Evolutionary conservation across 1,140 invertebrate genomes (phyloP).

Genomic region (Schlechtendalia chinensis): DNA sequence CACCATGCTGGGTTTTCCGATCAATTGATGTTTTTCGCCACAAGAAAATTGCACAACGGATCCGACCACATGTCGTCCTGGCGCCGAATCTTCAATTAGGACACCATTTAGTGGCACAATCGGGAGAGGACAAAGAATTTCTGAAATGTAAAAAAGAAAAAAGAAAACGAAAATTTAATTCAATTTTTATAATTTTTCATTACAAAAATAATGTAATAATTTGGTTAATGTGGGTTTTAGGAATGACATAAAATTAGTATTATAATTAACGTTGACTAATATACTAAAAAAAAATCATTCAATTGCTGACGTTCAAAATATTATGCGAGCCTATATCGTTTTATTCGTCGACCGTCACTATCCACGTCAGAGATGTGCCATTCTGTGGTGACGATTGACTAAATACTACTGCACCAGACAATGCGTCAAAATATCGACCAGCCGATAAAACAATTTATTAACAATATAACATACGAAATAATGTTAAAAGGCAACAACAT

Average conservation of each 20-base stretch:
- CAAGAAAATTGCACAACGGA: conserved; percentile 77
- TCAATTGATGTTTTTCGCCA: conserved; percentile 66
- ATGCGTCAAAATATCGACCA: neutral
- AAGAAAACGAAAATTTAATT: too few relatives aligned
- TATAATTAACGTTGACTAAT: too few relatives aligned
- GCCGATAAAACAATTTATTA: neutral
- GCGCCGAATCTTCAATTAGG: conserved; percentile 60
- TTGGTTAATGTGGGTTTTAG: too few relatives aligned
- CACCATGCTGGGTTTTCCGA: conserved; percentile 76
- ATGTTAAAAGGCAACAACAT: neutral
- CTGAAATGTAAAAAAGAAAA: conserved; percentile 58
- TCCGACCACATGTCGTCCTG: conserved; percentile 68
- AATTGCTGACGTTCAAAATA: too few relatives aligned
- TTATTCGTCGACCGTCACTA: neutral
- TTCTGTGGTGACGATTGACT: neutral
- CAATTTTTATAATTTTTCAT: too few relatives aligned
- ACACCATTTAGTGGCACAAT: conserved; percentile 70
- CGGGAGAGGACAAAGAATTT: conserved; percentile 75
- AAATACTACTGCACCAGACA: conserved; percentile 16
- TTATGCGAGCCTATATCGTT: too few relatives aligned
- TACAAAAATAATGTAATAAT: too few relatives aligned
- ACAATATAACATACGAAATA: too few relatives aligned
- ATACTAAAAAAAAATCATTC: too few relatives aligned
- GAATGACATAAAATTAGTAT: too few relatives aligned
- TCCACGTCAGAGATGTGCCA: neutral